A percentile compares a stretch with the other conserved stretches of the same genome.
Conservation (phyloP, 2,797 vertebrate species). For the Lepilemur septentrionalis region DNA sequence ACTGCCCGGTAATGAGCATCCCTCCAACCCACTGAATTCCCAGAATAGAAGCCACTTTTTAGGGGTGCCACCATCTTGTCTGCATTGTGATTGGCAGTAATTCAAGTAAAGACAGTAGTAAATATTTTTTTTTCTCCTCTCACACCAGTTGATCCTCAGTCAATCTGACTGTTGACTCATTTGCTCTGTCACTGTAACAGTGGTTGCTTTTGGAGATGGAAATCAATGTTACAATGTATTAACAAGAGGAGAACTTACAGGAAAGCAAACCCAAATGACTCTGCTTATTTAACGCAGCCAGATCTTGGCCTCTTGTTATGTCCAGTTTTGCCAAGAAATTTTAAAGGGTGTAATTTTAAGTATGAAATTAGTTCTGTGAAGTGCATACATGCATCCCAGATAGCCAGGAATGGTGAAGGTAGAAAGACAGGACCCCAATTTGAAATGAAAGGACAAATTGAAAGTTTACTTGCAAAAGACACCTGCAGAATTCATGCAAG, state of each 20-base stretch:
- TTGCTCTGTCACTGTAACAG: conserved; percentile 39
- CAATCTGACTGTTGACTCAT: conserved; percentile 35
- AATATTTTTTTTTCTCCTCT: conserved; percentile 36
- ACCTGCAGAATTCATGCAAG: conserved; percentile 86
- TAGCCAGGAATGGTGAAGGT: background rate
- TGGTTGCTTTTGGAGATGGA: conserved; percentile 47
- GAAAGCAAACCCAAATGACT: conserved; percentile 18
- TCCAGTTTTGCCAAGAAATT: background rate
- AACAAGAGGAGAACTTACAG: background rate
- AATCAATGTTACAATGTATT: conserved; percentile 48
- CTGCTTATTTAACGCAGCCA: conserved; percentile 8
- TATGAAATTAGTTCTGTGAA: background rate
- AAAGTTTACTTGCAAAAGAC: conserved; percentile 80
- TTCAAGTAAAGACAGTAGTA: conserved; percentile 2
- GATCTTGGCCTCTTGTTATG: background rate
- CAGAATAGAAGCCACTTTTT: background rate
- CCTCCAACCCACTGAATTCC: background rate
- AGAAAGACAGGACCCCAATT: background rate
- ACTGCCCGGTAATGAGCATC: background rate
- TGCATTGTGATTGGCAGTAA: background rate
- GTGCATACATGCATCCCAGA: rapidly evolving
- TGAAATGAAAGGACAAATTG: conserved; percentile 66
- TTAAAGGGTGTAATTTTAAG: conserved; percentile 32
- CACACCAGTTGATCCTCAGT: background rate
- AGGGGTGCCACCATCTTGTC: background rate